These are phyloP conservation scores for Pangasius larnaudii DNA, from an alignment of 2,797 vertebrate species.

Conservation along the genomic window DNA sequence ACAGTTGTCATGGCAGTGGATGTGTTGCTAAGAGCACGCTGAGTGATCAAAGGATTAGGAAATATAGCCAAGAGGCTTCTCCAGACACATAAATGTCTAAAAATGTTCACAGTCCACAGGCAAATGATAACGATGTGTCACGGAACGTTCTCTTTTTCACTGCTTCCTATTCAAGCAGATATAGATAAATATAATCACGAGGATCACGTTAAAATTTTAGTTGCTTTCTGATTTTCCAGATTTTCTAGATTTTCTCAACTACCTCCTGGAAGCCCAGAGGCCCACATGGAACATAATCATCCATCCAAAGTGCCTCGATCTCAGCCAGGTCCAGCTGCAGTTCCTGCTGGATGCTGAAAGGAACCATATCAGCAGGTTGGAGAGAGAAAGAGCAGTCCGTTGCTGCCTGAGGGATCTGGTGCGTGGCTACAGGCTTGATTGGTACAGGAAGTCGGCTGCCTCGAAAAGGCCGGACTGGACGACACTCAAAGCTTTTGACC, in stretches of 20 bases:
- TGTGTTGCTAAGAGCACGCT: conserved; percentile 62
- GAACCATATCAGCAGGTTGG: conserved; percentile 65
- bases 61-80: conserved; percentile 35
- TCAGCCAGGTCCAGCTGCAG: conserved; percentile 80
- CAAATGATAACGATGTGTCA: not conserved
- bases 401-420: conserved; percentile 56
- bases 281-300: conserved; percentile 84
- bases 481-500: conserved; percentile 82
- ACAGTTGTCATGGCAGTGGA: conserved; percentile 64
- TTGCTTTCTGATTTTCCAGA: not conserved
- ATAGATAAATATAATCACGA: not conserved
- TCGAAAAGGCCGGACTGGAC: conserved; percentile 78
- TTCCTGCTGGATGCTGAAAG: conserved; percentile 69
- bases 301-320: conserved; percentile 88
- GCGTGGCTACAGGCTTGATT: conserved; percentile 67
- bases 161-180: not conserved
- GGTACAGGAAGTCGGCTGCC: conserved; percentile 89
- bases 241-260: conserved; percentile 53
- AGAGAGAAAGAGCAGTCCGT: conserved; percentile 65
- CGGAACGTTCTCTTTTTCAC: not conserved
- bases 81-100: conserved; percentile 1
- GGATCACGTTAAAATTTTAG: not conserved
- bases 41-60: conserved; percentile 41
- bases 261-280: conserved; percentile 84
- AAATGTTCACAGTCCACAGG: not conserved